Percentiles rank a stretch among this genome's conserved stretches.
Conservation (phyloP, 2,797 vertebrate species). For the Scolopax bukidnonensis region DNA sequence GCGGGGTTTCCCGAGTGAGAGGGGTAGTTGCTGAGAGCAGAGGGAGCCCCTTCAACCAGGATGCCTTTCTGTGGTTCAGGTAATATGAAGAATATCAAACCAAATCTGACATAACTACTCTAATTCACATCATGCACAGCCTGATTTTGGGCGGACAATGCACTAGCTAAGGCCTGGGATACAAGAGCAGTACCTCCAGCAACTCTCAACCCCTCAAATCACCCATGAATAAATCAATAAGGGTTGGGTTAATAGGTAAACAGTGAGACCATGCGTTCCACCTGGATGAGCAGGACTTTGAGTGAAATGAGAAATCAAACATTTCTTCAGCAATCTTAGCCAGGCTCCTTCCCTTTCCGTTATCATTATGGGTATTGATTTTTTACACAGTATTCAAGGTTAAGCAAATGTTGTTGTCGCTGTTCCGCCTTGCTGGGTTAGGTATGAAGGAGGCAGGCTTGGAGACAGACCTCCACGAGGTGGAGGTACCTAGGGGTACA, state of each 20-base stretch:
- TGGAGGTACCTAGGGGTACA: neutral
- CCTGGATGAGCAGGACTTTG: neutral
- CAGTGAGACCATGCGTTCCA: neutral
- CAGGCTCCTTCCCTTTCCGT: neutral
- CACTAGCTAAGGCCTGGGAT: neutral
- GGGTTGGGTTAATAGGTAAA: neutral
- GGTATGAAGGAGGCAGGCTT: neutral
- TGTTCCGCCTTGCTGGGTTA: neutral
- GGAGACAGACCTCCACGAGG: neutral
- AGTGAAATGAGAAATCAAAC: conserved; percentile 41
- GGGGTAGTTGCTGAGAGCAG: neutral
- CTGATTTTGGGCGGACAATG: neutral
- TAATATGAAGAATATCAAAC: neutral
- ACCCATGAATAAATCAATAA: neutral
- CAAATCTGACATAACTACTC: neutral
- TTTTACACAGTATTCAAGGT: neutral
- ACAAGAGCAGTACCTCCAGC: neutral
- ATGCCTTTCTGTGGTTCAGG: neutral
- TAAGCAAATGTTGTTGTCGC: neutral
- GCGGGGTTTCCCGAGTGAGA: neutral
- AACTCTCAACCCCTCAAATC: neutral
- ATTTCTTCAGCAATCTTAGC: conserved; percentile 13
- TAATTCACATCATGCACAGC: neutral
- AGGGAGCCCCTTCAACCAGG: neutral
- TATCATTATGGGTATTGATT: neutral